A percentile compares a stretch with the other conserved stretches of the same genome.
Conservation (phyloP, 2,113 vertebrate genomes). For the Mormyrus lacerda region DNA sequence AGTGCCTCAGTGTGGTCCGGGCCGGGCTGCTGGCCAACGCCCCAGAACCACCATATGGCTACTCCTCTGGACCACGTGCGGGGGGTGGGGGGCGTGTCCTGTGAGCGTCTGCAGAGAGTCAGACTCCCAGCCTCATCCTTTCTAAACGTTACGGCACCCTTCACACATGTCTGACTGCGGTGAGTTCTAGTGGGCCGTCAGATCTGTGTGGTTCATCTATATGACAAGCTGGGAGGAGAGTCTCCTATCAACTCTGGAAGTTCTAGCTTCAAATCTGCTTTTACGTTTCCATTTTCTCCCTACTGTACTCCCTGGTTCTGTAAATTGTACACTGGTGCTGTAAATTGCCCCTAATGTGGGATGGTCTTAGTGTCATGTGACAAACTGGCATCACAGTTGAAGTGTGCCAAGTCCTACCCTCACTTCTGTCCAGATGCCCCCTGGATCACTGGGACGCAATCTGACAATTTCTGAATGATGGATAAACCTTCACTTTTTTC, state of each 20-base stretch:
- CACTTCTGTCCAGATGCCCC: background rate
- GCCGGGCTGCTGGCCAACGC: background rate
- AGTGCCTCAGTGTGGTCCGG: background rate
- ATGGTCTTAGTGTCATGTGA: background rate
- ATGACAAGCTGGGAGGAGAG: background rate
- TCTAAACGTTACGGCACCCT: background rate
- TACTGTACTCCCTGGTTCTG: background rate
- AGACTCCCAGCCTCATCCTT: background rate
- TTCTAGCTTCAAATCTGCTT: background rate
- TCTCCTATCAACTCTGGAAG: background rate
- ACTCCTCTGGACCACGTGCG: background rate
- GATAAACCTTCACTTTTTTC: background rate
- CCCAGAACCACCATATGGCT: background rate
- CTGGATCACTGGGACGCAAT: background rate
- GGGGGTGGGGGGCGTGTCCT: background rate
- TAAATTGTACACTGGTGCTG: too few species aligned
- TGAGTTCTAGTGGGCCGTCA: background rate
- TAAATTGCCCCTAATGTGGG: background rate
- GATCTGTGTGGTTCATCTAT: background rate
- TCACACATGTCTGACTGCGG: background rate
- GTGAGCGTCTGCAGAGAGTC: background rate
- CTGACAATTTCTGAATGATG: background rate
- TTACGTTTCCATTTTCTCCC: background rate
- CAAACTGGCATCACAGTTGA: background rate
- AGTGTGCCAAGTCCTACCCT: background rate